Percentiles rank a stretch among this genome's conserved stretches.
Evolutionary conservation across 2,888 invertebrate genomes (phyloP).

Genomic region (Glyphotaelius pellucidus): DNA sequence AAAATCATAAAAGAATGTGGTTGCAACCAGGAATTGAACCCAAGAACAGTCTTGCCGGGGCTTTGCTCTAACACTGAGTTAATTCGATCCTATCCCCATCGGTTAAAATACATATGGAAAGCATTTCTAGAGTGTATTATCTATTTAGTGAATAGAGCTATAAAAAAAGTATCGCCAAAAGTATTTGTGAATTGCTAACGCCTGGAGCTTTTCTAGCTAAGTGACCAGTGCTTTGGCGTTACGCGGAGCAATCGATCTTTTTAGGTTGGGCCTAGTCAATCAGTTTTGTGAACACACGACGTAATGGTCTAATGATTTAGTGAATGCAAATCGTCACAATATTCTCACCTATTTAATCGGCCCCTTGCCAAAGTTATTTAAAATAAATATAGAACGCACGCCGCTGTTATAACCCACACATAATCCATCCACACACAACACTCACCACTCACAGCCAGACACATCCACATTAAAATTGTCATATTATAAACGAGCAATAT

Average conservation of each 20-base stretch:
- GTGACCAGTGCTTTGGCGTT: neutral
- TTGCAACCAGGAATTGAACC: too few species aligned
- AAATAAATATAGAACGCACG: conserved; percentile 29
- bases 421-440: neutral
- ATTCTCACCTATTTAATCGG: neutral
- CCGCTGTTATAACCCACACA: conserved; percentile 23
- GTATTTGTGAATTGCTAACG: neutral
- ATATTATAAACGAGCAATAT: neutral
- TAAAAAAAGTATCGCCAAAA: neutral
- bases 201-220: neutral
- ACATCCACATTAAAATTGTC: neutral
- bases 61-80: too few species aligned
- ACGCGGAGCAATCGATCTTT: neutral
- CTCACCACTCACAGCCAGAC: neutral
- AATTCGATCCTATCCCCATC: too few species aligned
- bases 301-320: neutral
- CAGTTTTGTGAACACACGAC: neutral
- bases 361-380: conserved; percentile 8
- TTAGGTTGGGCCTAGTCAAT: neutral
- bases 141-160: neutral
- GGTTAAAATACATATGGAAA: too few species aligned
- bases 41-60: too few species aligned
- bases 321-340: conserved; percentile 26
- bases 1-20: too few species aligned
- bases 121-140: too few species aligned